Percentiles rank a stretch among this genome's conserved stretches.
Evolutionary conservation across 2,113 vertebrate species (phyloP).

Genomic region (Onychorhynchus coronatus): DNA sequence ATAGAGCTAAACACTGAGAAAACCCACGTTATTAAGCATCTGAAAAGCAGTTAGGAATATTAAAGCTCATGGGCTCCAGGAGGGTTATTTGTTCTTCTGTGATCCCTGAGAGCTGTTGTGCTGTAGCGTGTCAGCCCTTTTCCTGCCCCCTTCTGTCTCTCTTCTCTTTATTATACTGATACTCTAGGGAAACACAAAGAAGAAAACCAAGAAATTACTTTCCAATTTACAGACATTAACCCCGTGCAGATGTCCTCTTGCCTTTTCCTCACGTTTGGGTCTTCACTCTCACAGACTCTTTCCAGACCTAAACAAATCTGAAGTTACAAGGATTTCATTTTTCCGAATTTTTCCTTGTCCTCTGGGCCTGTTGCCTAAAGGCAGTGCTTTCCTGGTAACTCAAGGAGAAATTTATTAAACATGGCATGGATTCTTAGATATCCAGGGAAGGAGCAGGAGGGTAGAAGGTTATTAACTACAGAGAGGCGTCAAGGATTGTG

Average conservation of each 20-base stretch:
- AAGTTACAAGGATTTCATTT: neutral
- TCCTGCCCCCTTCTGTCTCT: neutral
- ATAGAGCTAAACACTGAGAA: neutral
- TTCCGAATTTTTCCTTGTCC: neutral
- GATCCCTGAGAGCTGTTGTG: neutral
- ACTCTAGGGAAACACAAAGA: neutral
- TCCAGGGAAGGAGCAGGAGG: neutral
- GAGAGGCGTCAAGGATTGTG: neutral
- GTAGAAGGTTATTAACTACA: neutral
- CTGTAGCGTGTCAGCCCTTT: neutral
- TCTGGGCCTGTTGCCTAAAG: neutral
- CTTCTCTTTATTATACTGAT: neutral
- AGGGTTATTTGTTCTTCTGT: neutral
- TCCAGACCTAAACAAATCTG: neutral
- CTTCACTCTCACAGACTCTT: neutral
- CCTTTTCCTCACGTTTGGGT: neutral
- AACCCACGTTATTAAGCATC: neutral
- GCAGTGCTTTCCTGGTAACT: neutral
- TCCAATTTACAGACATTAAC: neutral
- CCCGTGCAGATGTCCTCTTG: neutral
- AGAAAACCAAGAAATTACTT: neutral
- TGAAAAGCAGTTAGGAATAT: neutral
- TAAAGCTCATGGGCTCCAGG: neutral
- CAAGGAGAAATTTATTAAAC: neutral
- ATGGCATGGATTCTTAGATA: neutral